A percentile compares a stretch with the other conserved stretches of the same genome.
These are phyloP conservation scores for Trichopoda pennipes DNA, from an alignment of 2,888 invertebrate species.

Conservation along the genomic window DNA sequence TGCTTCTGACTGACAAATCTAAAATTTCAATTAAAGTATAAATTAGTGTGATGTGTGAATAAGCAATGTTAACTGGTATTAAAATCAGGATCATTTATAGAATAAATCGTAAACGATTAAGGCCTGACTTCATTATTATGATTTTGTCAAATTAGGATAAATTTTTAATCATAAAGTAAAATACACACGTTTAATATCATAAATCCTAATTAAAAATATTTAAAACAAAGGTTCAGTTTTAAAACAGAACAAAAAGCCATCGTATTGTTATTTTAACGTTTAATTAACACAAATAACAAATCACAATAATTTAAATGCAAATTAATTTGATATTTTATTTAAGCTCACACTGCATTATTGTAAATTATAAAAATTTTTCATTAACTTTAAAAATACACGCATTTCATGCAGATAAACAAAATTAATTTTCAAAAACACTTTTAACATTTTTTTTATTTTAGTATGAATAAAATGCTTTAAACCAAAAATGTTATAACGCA, in stretches of 20 bases:
- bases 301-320: slow-evolving; percentile 45
- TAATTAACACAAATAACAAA: slow-evolving; percentile 50
- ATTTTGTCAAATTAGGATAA: no score
- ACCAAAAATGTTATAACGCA: no score
- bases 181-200: not conserved
- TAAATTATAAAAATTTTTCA: slow-evolving; percentile 15
- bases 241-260: not conserved
- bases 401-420: slow-evolving; percentile 1
- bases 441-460: no score
- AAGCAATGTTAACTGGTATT: no score
- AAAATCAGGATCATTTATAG: no score
- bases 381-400: not conserved
- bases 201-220: not conserved
- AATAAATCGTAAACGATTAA: no score
- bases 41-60: no score
- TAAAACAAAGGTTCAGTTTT: slow-evolving; percentile 1
- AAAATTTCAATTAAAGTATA: no score
- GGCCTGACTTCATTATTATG: no score
- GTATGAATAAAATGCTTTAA: no score
- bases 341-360: not conserved
- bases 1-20: no score
- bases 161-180: no score
- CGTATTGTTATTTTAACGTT: not conserved
- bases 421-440: not conserved
- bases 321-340: slow-evolving; percentile 30